Percentiles rank a stretch among this genome's conserved stretches.
These are phyloP conservation scores for Drosophila paranaensis DNA, from an alignment of 2,888 invertebrate species.

Conservation along the genomic window DNA sequence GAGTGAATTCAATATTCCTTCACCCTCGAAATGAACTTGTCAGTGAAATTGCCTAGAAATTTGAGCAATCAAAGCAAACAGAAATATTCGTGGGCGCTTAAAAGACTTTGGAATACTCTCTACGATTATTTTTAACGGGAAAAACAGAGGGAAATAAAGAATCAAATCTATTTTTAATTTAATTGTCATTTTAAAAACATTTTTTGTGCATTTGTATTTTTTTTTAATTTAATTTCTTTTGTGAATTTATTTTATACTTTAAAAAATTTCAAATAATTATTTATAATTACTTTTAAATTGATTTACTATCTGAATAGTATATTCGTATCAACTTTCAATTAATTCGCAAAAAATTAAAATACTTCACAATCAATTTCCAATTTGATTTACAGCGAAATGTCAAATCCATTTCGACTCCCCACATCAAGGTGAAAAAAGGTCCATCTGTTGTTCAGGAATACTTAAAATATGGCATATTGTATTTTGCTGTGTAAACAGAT, in stretches of 20 bases:
- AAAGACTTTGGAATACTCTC: slow-evolving; percentile 11
- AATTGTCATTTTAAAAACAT: neutral
- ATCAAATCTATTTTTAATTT: neutral
- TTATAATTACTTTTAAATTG: neutral
- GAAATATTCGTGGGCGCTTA: too few relatives aligned
- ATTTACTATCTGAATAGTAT: neutral
- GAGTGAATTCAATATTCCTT: slow-evolving; percentile 5
- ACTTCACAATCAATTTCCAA: neutral
- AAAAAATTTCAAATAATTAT: neutral
- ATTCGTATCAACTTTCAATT: too few relatives aligned
- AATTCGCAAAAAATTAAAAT: neutral
- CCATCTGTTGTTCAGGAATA: neutral
- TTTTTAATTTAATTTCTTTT: neutral
- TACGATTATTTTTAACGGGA: neutral
- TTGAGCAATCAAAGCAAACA: slow-evolving; percentile 27
- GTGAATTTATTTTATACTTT: neutral
- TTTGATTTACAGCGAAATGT: neutral
- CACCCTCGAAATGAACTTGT: slow-evolving; percentile 57
- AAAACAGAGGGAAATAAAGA: neutral
- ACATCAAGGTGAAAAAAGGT: neutral
- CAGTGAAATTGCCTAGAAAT: slow-evolving; percentile 51
- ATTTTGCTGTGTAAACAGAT: slow-evolving; percentile 37
- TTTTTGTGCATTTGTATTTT: neutral
- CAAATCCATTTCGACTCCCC: neutral
- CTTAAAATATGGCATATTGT: slow-evolving; percentile 16